Evolutionary conservation across 2,797 vertebrate genomes (phyloP).

Genomic region (Amblyraja radiata): DNA sequence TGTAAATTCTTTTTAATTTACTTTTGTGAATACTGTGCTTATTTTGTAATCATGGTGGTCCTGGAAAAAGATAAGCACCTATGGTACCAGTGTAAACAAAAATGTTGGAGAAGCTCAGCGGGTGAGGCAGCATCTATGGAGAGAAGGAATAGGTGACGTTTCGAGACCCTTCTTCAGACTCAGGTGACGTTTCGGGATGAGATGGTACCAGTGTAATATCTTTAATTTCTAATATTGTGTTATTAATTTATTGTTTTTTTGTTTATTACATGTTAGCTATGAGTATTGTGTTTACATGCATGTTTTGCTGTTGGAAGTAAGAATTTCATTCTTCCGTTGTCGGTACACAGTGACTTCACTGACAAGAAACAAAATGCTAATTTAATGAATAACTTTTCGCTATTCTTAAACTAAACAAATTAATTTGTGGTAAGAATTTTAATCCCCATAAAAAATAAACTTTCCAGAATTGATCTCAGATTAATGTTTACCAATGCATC

Average conservation of each 20-base stretch:
- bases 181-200: too few species aligned
- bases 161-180: too few species aligned
- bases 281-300: too few species aligned
- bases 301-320: too few species aligned
- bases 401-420: slow-evolving; percentile 16
- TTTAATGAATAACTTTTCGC: neutral
- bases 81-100: neutral
- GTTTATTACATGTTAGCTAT: too few species aligned
- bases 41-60: neutral
- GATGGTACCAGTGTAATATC: neutral
- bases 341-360: neutral
- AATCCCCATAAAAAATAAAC: neutral
- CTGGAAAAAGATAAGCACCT: neutral
- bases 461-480: neutral
- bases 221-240: neutral
- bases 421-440: neutral
- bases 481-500: neutral
- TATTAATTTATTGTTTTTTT: too few species aligned
- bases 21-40: neutral
- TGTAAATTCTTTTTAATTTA: neutral
- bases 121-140: too few species aligned
- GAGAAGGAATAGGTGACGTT: too few species aligned
- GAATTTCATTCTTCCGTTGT: too few species aligned
- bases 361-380: neutral
- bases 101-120: too few species aligned